phyloP scores from a whole-genome alignment of 2,113 vertebrate genomes.

The Centropus bengalensis region DNA sequence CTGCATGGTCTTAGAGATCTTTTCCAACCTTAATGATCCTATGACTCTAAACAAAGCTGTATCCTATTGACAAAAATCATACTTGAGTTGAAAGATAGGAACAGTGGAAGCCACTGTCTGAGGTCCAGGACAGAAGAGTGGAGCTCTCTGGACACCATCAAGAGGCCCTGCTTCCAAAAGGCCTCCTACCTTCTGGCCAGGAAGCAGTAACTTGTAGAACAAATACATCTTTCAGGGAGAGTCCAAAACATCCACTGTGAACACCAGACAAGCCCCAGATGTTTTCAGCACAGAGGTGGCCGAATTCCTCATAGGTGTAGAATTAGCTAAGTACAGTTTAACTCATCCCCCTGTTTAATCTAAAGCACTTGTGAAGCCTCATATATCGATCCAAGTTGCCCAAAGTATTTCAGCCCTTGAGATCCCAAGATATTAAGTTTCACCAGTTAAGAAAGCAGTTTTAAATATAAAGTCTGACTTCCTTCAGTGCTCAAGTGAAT shows the following conservation, averaged over 20 bases:
- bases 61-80: not conserved
- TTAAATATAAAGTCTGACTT: not conserved
- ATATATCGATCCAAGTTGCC: not conserved
- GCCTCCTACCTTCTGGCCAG: not conserved
- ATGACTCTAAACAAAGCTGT: not conserved
- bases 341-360: not conserved
- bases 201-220: not conserved
- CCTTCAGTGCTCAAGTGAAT: not conserved
- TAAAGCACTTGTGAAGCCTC: not conserved
- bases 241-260: not conserved
- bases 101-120: not conserved
- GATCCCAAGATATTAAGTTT: not conserved
- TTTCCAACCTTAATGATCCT: too few species aligned
- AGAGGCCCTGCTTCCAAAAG: not conserved
- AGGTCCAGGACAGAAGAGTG: not conserved
- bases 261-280: not conserved
- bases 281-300: not conserved
- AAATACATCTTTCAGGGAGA: not conserved
- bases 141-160: not conserved
- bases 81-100: not conserved
- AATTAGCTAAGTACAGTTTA: not conserved
- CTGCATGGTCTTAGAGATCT: too few species aligned
- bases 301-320: not conserved
- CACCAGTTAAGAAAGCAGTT: not conserved
- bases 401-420: not conserved